phyloP scores from a whole-genome alignment of 2,113 vertebrate species.

The Holacanthus passer region DNA sequence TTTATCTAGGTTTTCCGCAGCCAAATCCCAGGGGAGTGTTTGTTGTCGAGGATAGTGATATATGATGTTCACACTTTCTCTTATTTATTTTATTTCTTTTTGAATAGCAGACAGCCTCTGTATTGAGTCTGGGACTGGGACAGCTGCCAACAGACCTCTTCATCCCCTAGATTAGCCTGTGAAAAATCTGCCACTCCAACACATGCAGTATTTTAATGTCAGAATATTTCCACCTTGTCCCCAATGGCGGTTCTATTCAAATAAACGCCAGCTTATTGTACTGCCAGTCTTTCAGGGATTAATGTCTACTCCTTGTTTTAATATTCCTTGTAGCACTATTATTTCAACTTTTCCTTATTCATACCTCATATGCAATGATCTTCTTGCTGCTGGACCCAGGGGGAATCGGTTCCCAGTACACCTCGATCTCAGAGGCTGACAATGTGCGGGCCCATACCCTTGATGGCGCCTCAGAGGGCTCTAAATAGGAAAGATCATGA shows the following conservation, averaged over 20 bases:
- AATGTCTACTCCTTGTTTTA: slow-evolving; percentile 39
- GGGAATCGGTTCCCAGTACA: slow-evolving; percentile 89
- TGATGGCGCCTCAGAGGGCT: slow-evolving; percentile 85
- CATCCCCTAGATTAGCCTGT: slow-evolving; percentile 63
- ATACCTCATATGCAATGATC: slow-evolving; percentile 91
- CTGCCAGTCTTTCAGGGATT: slow-evolving; percentile 52
- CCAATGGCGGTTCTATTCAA: slow-evolving; percentile 44
- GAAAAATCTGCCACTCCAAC: slow-evolving; percentile 53
- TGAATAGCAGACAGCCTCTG: slow-evolving; percentile 57
- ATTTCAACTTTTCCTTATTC: slow-evolving; percentile 38
- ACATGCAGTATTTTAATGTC: slow-evolving; percentile 34
- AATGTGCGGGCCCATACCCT: slow-evolving; percentile 81
- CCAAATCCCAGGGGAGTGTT: slow-evolving; percentile 47
- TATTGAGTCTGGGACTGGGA: slow-evolving; percentile 44
- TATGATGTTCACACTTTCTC: slow-evolving; percentile 68
- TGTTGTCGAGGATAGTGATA: slow-evolving; percentile 68
- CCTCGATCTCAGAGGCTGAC: slow-evolving; percentile 88
- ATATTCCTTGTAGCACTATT: slow-evolving; percentile 26
- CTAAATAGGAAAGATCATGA: slow-evolving; percentile 72
- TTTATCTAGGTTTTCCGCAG: slow-evolving; percentile 60
- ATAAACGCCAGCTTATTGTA: slow-evolving; percentile 53
- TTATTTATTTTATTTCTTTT: slow-evolving; percentile 57
- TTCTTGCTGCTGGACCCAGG: slow-evolving; percentile 84
- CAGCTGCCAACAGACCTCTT: slow-evolving; percentile 62
- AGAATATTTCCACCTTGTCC: slow-evolving; percentile 57